Base-by-base conservation (phyloP, 23 tunicate genomes). In the Trididemnum miniatum region DNA sequence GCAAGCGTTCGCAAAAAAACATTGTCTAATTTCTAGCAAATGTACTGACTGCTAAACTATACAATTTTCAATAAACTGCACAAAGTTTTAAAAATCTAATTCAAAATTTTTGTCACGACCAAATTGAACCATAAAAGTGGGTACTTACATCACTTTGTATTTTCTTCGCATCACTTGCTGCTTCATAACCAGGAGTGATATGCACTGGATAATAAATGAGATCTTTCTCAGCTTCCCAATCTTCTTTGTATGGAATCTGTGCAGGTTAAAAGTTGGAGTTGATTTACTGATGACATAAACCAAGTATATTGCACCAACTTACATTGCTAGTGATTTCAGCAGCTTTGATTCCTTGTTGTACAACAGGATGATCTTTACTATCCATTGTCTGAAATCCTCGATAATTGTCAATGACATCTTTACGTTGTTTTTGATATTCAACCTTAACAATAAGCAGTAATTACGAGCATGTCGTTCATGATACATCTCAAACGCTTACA, bases 311-410 rank as follows among this genome's bases (percentile, higher is more conserved):
- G n/a, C n/a, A n/a, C 32, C 67, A 31, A 67, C 89, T 87, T 51
- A 92, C 99, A 64, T 96, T 88, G 51, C 87, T 78, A 32, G 74
- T 59, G 20, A 96, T 81, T 31, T 91, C 91, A 54, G 94, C 94
- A 34, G 92, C 99, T 35, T 87, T 87, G 33, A 87, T 91, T 64
- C 97, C 99, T 73, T 89, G 97, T 60, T 80, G 91, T 57, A 96
- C 99, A 75, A 91, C 81, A n/a, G 99, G 99, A 78, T 96, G 99
- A 35, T 75, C 87, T 57, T 75, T 75, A 65, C 91, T 88, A 71
- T 92, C 99, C 99, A 96, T 96, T 34, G 97, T 89, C 85, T 91
- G 96, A 74, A 88, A 96, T 51, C 99, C 99, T 30, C 91, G 63
- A 65, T 85, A 95, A 29, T 77, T 85, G 40, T 83, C 85, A 60